These are phyloP conservation scores for Drosophila testacea DNA, from an alignment of 2,888 invertebrate species.

Conservation along the genomic window DNA sequence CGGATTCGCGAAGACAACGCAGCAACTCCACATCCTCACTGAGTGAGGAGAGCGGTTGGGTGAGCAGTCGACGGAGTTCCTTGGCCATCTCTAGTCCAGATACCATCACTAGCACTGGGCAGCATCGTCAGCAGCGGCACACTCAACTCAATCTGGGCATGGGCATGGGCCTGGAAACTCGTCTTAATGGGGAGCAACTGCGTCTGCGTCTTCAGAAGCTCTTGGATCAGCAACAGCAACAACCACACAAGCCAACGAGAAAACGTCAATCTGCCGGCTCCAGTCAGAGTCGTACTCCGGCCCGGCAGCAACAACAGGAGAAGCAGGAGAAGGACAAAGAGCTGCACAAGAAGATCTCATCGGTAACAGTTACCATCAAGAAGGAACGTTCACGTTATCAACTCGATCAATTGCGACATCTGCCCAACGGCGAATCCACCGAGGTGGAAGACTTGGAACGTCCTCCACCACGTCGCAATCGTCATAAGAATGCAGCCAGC, in stretches of 20 bases:
- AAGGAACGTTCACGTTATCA: constrained; percentile 79
- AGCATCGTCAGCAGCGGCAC: constrained; percentile 57
- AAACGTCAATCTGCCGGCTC: constrained; percentile 64
- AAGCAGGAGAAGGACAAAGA: constrained; percentile 59
- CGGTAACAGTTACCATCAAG: constrained; percentile 80
- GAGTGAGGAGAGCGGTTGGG: constrained; percentile 95
- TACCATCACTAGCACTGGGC: constrained; percentile 79
- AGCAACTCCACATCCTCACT: constrained; percentile 88
- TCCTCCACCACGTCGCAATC: constrained; percentile 69
- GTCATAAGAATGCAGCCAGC: constrained; percentile 52
- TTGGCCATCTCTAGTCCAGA: constrained; percentile 88
- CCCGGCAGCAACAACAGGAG: constrained; percentile 50
- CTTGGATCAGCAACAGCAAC: constrained; percentile 83
- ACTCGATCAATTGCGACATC: constrained; percentile 67
- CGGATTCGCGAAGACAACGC: constrained; percentile 82
- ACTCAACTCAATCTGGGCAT: constrained; percentile 73
- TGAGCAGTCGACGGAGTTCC: constrained; percentile 91
- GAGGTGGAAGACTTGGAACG: constrained; percentile 81
- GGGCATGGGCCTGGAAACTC: constrained; percentile 82
- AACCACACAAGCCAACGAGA: constrained; percentile 73
- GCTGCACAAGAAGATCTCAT: constrained; percentile 82
- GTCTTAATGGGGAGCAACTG: constrained; percentile 89
- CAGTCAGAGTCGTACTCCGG: constrained; percentile 64
- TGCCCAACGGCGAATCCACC: constrained; percentile 78
- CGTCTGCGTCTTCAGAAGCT: constrained; percentile 89